These are phyloP conservation scores for Thermophis baileyi DNA, from an alignment of 2,113 vertebrate genomes.

Conservation along the genomic window DNA sequence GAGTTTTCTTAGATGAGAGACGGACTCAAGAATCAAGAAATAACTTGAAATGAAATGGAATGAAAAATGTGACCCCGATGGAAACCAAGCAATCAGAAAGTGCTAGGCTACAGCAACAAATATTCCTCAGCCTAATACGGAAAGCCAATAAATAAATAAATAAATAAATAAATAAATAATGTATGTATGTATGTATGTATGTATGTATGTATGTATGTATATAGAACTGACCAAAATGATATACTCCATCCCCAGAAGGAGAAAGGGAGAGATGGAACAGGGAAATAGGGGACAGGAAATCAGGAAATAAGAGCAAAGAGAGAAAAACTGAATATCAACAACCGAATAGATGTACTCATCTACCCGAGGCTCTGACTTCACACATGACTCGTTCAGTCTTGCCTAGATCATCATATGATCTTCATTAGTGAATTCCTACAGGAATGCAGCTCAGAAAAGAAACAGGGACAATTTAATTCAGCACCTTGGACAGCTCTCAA, in stretches of 20 bases:
- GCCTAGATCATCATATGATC: neutral
- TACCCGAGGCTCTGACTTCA: neutral
- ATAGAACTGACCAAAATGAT: neutral
- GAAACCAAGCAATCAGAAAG: neutral
- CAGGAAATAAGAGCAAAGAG: neutral
- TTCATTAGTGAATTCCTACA: neutral
- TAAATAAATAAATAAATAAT: no score
- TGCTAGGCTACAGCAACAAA: neutral
- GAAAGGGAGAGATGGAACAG: neutral
- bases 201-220: no score
- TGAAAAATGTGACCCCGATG: neutral
- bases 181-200: no score
- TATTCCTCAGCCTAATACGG: neutral
- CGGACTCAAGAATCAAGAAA: neutral
- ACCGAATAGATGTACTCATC: neutral
- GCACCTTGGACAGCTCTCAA: neutral
- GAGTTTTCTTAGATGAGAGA: neutral
- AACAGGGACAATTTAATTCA: neutral
- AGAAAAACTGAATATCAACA: neutral
- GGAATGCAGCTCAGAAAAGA: neutral
- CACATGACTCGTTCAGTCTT: neutral
- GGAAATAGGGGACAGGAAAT: neutral
- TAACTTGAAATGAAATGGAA: no score
- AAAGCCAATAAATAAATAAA: no score
- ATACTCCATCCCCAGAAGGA: neutral